Evolutionary conservation across 2,113 vertebrate genomes (phyloP).

Genomic region (Myodes glareolus): DNA sequence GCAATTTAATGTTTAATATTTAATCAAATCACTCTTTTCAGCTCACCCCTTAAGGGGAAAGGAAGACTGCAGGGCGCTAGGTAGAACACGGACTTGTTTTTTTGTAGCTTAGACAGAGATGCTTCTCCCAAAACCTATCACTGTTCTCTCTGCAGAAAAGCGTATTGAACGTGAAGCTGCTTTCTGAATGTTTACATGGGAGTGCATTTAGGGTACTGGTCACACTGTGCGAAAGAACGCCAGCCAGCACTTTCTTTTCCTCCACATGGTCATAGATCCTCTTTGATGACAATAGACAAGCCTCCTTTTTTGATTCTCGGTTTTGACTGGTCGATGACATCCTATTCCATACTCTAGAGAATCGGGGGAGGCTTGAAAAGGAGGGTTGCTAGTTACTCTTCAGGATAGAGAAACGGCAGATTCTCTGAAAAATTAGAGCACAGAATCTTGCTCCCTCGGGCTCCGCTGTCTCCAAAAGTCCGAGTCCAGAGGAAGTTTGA

Average conservation of each 20-base stretch:
- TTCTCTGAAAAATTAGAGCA: background rate
- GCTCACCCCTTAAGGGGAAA: background rate
- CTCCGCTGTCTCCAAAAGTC: background rate
- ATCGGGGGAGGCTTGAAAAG: background rate
- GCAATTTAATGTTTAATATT: background rate
- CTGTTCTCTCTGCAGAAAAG: background rate
- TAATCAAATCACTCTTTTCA: background rate
- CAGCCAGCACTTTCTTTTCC: background rate
- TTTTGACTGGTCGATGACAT: background rate
- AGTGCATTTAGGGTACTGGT: conserved; percentile 8
- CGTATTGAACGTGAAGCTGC: background rate
- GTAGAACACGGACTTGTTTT: background rate
- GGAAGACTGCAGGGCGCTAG: background rate
- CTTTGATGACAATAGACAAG: background rate
- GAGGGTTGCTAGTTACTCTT: background rate
- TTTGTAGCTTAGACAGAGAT: background rate
- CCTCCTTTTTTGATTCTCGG: conserved; percentile 33
- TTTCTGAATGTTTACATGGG: conserved; percentile 29
- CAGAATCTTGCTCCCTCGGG: background rate
- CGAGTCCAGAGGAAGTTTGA: background rate
- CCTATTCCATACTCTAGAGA: background rate
- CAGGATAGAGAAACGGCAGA: background rate
- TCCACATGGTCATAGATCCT: background rate
- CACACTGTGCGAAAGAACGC: background rate
- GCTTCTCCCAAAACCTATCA: conserved; percentile 11